Percentiles rank a stretch among this genome's conserved stretches.
phyloP scores from a whole-genome alignment of 2,888 invertebrate genomes.

The Sepiola atlantica region DNA sequence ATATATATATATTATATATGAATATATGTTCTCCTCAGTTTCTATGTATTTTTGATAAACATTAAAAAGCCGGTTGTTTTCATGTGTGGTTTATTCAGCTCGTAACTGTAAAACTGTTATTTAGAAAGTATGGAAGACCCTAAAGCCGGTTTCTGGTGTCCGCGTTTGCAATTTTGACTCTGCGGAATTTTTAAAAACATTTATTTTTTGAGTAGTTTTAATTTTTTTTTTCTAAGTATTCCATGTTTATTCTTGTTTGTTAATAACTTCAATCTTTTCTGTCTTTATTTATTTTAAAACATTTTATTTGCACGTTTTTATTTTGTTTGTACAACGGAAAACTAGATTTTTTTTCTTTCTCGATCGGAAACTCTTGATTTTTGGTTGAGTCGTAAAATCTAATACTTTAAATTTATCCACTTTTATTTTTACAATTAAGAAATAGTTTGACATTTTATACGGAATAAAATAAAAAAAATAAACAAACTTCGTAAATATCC shows the following conservation, averaged over 20 bases:
- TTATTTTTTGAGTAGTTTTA: background rate
- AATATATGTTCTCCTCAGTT: background rate
- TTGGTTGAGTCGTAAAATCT: too few species aligned
- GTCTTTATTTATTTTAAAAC: background rate
- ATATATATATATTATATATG: constrained; percentile 1
- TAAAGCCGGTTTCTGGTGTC: constrained; percentile 16
- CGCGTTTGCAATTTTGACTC: constrained; percentile 41
- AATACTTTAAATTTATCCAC: too few species aligned
- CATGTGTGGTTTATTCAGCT: background rate
- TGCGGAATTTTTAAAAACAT: background rate
- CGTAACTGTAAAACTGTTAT: background rate
- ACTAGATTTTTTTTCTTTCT: background rate
- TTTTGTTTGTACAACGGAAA: background rate
- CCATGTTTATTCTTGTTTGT: background rate
- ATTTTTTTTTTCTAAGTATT: background rate
- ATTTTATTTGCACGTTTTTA: background rate
- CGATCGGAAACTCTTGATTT: too few species aligned
- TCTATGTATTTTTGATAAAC: background rate
- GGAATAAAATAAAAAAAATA: too few species aligned
- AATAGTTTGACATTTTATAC: too few species aligned
- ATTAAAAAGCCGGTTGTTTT: background rate
- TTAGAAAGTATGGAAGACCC: background rate
- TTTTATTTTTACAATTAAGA: too few species aligned
- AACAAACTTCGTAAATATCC: too few species aligned
- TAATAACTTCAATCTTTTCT: background rate